Evolutionary conservation across 2,797 vertebrate species (phyloP), one percentile per base, ranked within the genome.

Genomic region (Liparis tanakae): DNA sequence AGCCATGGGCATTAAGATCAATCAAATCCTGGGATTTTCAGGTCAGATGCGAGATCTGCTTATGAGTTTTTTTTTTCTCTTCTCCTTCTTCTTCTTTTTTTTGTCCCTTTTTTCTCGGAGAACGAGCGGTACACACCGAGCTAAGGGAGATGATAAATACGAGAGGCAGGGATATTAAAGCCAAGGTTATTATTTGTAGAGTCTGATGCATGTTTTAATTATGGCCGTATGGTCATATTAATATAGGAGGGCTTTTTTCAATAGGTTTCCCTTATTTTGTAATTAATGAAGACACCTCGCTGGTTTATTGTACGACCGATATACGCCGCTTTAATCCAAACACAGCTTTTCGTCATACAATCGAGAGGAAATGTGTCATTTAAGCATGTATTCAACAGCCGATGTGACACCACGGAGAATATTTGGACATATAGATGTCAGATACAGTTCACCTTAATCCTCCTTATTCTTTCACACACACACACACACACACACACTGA

Each of bases 1-100:
- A 98, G 97, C 97, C 98, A 99, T 98, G 97, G 98, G 98, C 98
- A 99, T 99, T 99, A 99, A 99, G 97, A 99, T 99, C 98, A 99
- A 99, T 99, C 97, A 99, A 98, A 98, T 97, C 96, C 97, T 96
- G 96, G 97, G 97, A 98, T 99, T 99, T 95, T 97, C 97, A 98
- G 98, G 98, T 98, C 97, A 98, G 97, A 98, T 98, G 96, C 96
- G 93, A 96, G 96, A 98, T 98, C 96, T 98, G 97, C 97, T 98
- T 98, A 96, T 97, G 96, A 96, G 94, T 84, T 93, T 91, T 95
- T 93, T 91, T 92, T 75, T 63, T 93, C 91, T 95, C 93, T 91
- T 92, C 76, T 63, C 46, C 55, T 75, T 37, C 51, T 22, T n/a
- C 46, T 37, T 79, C 82, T 84, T 84, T 94, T 79, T 84, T 84